Conservation (phyloP, 2,888 invertebrate genomes). For the Melieria omissa region DNA sequence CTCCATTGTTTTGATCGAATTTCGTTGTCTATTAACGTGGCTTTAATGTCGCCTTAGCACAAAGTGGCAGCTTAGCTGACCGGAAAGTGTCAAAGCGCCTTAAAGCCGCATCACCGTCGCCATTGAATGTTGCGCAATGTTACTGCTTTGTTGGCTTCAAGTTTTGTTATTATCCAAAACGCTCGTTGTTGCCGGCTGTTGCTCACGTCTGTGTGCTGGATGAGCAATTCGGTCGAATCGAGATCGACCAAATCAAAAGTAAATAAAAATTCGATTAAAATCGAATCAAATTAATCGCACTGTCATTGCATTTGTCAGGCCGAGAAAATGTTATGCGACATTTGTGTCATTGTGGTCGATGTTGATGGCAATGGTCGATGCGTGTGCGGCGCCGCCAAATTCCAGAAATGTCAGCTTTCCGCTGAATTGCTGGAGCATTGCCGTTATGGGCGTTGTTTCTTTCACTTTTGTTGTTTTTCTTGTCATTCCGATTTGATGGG, state of each 20-base stretch:
- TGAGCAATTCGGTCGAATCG: background rate
- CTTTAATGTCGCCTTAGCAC: background rate
- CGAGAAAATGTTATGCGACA: constrained; percentile 10
- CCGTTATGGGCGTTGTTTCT: background rate
- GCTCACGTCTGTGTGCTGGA: background rate
- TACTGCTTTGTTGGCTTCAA: background rate
- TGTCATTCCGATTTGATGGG: too few relatives aligned
- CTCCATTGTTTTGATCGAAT: background rate
- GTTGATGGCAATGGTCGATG: background rate
- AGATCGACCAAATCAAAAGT: constrained; percentile 18
- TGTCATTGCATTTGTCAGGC: constrained; percentile 19
- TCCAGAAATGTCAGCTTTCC: background rate
- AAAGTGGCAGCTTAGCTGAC: too few relatives aligned
- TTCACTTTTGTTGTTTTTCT: background rate
- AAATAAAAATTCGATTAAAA: constrained; percentile 38
- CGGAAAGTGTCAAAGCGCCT: background rate
- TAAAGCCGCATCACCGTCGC: background rate
- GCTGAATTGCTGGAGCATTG: background rate
- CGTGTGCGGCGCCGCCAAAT: background rate
- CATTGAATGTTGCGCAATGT: background rate
- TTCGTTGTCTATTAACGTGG: background rate
- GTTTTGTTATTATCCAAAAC: too few relatives aligned
- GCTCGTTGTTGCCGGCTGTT: too few relatives aligned
- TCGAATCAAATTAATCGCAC: constrained; percentile 31
- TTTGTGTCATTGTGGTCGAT: background rate